A percentile compares a stretch with the other conserved stretches of the same genome.
phyloP scores from a whole-genome alignment of 2,888 invertebrate genomes.

The Drosophila anceps region DNA sequence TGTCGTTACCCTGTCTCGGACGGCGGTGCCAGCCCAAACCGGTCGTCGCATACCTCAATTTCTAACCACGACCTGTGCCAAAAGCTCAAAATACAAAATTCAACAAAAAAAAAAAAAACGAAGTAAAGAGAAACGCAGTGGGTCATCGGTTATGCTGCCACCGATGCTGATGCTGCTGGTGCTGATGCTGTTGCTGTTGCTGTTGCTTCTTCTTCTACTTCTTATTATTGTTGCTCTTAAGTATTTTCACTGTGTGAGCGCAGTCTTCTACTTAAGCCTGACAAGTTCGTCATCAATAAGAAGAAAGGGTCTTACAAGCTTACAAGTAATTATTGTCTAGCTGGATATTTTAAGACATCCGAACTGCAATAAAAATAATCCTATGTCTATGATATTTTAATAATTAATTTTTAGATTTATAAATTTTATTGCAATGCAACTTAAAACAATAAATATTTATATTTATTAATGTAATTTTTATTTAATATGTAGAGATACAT shows the following conservation, averaged over 20 bases:
- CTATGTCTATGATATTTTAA: too few species aligned
- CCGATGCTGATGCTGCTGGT: slow-evolving; percentile 45
- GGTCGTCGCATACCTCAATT: slow-evolving; percentile 79
- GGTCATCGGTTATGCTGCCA: slow-evolving; percentile 79
- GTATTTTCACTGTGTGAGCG: slow-evolving; percentile 52
- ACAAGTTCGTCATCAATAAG: slow-evolving; percentile 47
- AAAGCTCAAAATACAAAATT: slow-evolving; percentile 19
- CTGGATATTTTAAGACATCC: too few species aligned
- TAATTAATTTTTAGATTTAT: too few species aligned
- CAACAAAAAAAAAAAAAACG: slow-evolving; percentile 39
- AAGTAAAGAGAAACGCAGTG: slow-evolving; percentile 77
- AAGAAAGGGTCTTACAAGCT: slow-evolving; percentile 12
- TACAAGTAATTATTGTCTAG: background rate
- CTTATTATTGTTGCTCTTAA: slow-evolving; percentile 32
- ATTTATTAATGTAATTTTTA: too few species aligned
- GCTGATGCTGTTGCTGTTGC: slow-evolving; percentile 40
- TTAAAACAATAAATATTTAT: too few species aligned
- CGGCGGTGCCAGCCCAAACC: slow-evolving; percentile 77
- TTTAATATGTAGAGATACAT: too few species aligned
- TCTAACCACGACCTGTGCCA: slow-evolving; percentile 79
- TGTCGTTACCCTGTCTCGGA: slow-evolving; percentile 58
- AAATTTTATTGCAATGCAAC: too few species aligned
- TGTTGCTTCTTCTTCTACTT: slow-evolving; percentile 11
- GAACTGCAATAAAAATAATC: too few species aligned
- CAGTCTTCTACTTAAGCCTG: slow-evolving; percentile 28